These are phyloP conservation scores for Gnathonemus longibarbis DNA, from an alignment of 2,113 vertebrate species.

Conservation along the genomic window DNA sequence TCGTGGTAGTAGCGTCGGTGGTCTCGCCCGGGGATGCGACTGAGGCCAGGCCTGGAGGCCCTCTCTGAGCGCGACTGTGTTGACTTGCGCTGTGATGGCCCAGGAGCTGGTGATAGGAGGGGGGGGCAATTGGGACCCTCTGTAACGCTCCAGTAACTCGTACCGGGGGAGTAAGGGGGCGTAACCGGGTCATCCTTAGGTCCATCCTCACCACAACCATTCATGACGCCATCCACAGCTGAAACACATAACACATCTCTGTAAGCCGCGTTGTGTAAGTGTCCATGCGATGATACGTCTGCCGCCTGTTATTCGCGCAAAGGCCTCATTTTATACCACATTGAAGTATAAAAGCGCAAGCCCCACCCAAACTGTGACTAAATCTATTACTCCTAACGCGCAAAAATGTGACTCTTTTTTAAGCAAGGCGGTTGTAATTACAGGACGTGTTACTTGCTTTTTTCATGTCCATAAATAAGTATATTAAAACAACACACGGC, in stretches of 20 bases:
- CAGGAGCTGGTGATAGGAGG: slow-evolving; percentile 53
- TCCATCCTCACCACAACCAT: slow-evolving; percentile 48
- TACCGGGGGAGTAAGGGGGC: slow-evolving; percentile 51
- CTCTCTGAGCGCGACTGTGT: slow-evolving; percentile 62
- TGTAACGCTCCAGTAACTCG: slow-evolving; percentile 66
- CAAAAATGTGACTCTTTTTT: background rate
- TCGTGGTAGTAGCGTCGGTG: slow-evolving; percentile 91
- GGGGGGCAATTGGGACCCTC: slow-evolving; percentile 54
- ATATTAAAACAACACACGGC: background rate
- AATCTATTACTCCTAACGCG: background rate
- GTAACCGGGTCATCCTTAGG: slow-evolving; percentile 24
- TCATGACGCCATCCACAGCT: slow-evolving; percentile 49
- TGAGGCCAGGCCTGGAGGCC: slow-evolving; percentile 72
- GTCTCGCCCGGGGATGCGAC: slow-evolving; percentile 77
- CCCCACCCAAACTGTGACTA: background rate
- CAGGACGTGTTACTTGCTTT: background rate
- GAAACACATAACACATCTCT: background rate
- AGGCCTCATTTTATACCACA: background rate
- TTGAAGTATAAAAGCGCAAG: background rate
- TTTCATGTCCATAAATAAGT: background rate
- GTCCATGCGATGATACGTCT: background rate
- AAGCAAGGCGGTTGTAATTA: background rate
- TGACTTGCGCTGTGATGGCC: slow-evolving; percentile 55
- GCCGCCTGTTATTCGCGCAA: background rate
- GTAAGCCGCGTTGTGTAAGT: background rate